phyloP scores from a whole-genome alignment of 2,113 vertebrate species.

The Tetraodon nigroviridis region DNA sequence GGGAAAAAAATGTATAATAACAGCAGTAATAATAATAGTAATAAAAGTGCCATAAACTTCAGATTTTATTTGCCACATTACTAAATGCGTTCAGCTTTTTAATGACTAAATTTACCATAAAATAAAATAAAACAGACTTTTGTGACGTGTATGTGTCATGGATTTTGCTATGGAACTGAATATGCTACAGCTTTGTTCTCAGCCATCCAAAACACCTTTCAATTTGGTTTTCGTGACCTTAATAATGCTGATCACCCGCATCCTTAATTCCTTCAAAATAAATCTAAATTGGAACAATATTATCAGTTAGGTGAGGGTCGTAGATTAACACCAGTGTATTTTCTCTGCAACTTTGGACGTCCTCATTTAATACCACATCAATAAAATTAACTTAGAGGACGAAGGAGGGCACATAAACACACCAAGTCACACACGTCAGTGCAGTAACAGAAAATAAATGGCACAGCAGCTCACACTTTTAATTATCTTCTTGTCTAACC shows the following conservation, averaged over 20 bases:
- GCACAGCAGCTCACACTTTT: conserved; percentile 63
- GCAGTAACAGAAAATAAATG: conserved; percentile 60
- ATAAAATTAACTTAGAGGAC: conserved; percentile 70
- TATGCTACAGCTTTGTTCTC: too few relatives aligned
- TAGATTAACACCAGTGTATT: conserved; percentile 22
- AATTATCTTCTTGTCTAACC: conserved; percentile 70
- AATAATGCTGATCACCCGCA: too few relatives aligned
- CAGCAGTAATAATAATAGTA: too few relatives aligned
- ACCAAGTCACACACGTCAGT: conserved; percentile 33
- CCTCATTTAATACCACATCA: conserved; percentile 63
- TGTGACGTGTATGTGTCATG: too few relatives aligned
- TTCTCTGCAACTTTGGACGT: conserved; percentile 50
- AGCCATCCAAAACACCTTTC: too few relatives aligned
- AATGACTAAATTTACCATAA: not conserved
- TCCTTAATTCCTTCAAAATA: conserved; percentile 2
- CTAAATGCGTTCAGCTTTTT: too few relatives aligned
- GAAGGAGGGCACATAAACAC: conserved; percentile 57
- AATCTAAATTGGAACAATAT: conserved; percentile 9
- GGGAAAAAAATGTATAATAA: conserved; percentile 5
- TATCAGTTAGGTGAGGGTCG: not conserved
- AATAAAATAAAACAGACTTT: not conserved
- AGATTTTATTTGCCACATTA: too few relatives aligned
- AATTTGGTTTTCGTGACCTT: too few relatives aligned
- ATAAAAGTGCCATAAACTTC: too few relatives aligned
- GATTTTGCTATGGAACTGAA: too few relatives aligned